Base-by-base conservation (phyloP, 2,888 invertebrate species). In the Drosophila monieri region DNA sequence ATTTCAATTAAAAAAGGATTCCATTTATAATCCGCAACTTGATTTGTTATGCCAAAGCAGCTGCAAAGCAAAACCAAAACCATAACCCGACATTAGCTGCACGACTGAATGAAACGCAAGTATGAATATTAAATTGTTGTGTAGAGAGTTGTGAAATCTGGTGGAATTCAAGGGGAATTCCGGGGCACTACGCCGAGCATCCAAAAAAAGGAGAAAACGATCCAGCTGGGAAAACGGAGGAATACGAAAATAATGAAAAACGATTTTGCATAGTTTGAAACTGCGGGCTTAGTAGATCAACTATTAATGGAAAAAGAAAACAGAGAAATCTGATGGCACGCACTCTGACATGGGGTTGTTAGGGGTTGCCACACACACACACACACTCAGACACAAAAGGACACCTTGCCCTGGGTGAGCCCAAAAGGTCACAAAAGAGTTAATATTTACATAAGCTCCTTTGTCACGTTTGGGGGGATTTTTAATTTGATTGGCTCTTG, bases 1-100 rank as follows among this genome's bases (percentile, higher is more conserved):
- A 79, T 87, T 85, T 88, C 88, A 86, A 86, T 86, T 86, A 88
- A 86, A 86, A 86, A 88, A 73, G 88, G 85, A 88, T 88, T 86
- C 78, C 56, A 74, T 78, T 79, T 78, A 77, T 88, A 86, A 86
- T 86, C 85, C 88, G 52, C 73, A 75, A 76, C 74, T 74, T 78
- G 81, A 72, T 80, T 80, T 73, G 75, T 60, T 75, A 65, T 67
- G 55, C 72, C 65, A 72, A 65, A 59, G 65, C 62, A 64, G 62
- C 61, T 30, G 27, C 15, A 72, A 66, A 64, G 60, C 68, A 32
- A 57, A 66, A 52, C 37, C 81, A 14, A 59, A 65, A 54, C 65
- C 54, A 68, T 49, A 59, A 48, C 70, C 62, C 76, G 60, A 80
- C 85, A 80, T 80, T 80, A 80, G 80, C 85, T 73, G 68, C 81